Conservation (phyloP, 2,797 vertebrate species). For the Hemibagrus guttatus region DNA sequence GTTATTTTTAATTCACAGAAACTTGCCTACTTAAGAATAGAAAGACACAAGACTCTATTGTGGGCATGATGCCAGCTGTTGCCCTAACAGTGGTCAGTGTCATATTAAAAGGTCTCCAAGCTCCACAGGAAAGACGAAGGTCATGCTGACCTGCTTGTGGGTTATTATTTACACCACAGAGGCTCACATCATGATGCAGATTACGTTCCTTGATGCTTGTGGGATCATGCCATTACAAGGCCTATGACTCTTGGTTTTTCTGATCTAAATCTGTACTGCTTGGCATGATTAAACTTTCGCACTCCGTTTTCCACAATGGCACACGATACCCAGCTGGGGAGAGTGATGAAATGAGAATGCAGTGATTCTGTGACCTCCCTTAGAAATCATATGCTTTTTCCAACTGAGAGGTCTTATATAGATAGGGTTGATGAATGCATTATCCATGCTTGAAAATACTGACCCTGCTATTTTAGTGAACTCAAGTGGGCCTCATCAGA, state of each 20-base stretch:
- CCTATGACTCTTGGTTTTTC: conserved; percentile 7
- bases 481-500: conserved; percentile 10
- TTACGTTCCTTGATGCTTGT: conserved; percentile 15
- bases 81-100: conserved; percentile 27
- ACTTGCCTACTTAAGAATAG: neutral
- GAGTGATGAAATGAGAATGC: conserved; percentile 15
- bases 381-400: conserved; percentile 8
- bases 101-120: conserved; percentile 28
- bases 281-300: conserved; percentile 34
- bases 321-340: conserved; percentile 26
- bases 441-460: neutral
- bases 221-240: neutral
- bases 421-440: conserved; percentile 3
- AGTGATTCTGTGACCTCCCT: conserved; percentile 5
- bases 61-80: conserved; percentile 9
- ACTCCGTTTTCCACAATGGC: conserved; percentile 26
- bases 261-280: conserved; percentile 13
- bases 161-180: conserved; percentile 4
- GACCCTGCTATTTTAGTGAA: conserved; percentile 30
- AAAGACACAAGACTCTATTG: neutral
- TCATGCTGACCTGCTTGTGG: conserved; percentile 11
- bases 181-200: conserved; percentile 26
- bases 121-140: conserved; percentile 23
- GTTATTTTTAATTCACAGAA: conserved; percentile 1
- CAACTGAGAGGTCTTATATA: neutral